These are phyloP conservation scores for Eupithecia tripunctaria DNA, from an alignment of 2,888 invertebrate species.

Conservation along the genomic window DNA sequence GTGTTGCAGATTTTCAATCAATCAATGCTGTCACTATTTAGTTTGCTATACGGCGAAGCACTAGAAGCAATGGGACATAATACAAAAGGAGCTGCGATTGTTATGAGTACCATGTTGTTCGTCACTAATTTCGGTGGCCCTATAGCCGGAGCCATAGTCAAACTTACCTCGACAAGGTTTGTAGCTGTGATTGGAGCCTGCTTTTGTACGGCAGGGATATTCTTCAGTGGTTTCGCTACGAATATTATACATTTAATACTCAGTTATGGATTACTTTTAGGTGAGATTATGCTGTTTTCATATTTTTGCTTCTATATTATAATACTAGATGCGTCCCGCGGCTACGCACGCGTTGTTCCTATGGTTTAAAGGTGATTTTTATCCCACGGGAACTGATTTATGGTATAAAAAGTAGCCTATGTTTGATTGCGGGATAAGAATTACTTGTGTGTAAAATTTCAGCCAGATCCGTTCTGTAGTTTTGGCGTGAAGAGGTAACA, in stretches of 20 bases:
- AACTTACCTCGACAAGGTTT: slow-evolving; percentile 73
- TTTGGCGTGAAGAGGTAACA: no score
- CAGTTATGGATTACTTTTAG: slow-evolving; percentile 76
- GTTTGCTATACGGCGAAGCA: slow-evolving; percentile 87
- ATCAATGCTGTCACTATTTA: slow-evolving; percentile 88
- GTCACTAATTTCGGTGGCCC: slow-evolving; percentile 87
- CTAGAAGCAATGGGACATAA: slow-evolving; percentile 86
- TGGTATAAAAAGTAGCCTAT: no score
- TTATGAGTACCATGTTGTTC: slow-evolving; percentile 87
- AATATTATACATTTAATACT: slow-evolving; percentile 74
- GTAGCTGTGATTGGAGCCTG: slow-evolving; percentile 74
- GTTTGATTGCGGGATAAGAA: no score
- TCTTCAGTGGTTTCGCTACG: slow-evolving; percentile 76
- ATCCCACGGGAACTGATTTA: no score
- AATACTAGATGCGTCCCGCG: no score
- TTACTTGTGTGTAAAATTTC: no score
- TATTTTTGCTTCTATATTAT: no score
- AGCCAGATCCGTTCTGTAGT: no score
- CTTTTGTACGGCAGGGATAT: slow-evolving; percentile 73
- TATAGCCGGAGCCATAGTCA: slow-evolving; percentile 88
- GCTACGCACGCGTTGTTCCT: no score
- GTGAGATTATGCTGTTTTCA: slow-evolving; percentile 58
- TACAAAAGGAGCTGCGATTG: slow-evolving; percentile 87
- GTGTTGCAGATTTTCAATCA: slow-evolving; percentile 87
- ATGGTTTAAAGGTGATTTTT: no score